Percentiles rank a stretch among this genome's conserved stretches.
Conservation (phyloP, 2,888 invertebrate genomes). For the Cataglyphis albicans region DNA sequence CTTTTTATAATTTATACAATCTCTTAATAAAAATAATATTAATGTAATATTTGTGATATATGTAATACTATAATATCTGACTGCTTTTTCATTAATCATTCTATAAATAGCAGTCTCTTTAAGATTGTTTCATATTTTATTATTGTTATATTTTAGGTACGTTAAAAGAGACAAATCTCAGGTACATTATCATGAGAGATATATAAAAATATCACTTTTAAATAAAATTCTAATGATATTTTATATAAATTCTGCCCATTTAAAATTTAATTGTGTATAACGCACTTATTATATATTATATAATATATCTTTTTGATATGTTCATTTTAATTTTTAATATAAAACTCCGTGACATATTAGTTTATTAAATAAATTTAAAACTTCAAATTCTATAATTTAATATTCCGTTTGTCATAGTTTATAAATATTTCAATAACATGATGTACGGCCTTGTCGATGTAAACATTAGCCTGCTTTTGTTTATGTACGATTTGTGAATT, state of each 20-base stretch:
- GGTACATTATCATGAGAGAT: not conserved
- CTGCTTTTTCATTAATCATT: not conserved
- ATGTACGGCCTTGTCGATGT: no score
- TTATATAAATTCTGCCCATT: not conserved
- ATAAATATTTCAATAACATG: no score
- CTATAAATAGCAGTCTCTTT: not conserved
- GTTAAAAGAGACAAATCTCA: slow-evolving; percentile 9
- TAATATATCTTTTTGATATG: not conserved
- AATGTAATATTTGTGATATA: not conserved
- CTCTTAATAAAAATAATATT: slow-evolving; percentile 8
- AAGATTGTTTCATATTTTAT: not conserved
- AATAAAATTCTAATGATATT: not conserved
- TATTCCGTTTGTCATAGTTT: no score
- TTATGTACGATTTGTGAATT: no score
- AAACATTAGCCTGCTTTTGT: no score
- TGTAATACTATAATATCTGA: not conserved
- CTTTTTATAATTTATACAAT: not conserved
- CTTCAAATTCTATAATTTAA: no score
- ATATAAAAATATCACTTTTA: slow-evolving; percentile 4
- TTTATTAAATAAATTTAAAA: no score
- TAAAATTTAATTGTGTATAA: not conserved
- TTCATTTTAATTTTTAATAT: not conserved
- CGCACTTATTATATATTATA: not conserved
- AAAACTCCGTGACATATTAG: not conserved
- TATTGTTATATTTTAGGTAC: not conserved